phyloP scores from a whole-genome alignment of 2,113 vertebrate genomes.

The Hystrix cristata region DNA sequence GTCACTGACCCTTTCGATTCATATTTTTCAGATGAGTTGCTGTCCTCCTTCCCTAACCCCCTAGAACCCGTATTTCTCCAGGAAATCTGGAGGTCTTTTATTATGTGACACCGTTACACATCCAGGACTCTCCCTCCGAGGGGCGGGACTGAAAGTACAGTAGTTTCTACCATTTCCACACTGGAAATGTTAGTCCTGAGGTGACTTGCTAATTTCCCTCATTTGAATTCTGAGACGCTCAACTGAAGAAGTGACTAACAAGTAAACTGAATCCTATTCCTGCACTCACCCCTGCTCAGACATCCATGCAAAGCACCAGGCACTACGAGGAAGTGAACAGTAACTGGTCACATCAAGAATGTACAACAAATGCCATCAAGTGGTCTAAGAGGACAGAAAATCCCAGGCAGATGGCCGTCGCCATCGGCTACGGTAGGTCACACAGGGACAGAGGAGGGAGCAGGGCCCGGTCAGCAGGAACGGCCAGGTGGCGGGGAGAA shows the following conservation, averaged over 20 bases:
- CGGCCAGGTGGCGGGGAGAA: accelerated
- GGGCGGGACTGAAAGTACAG: not conserved
- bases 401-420: not conserved
- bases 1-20: not conserved
- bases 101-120: not conserved
- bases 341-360: not conserved
- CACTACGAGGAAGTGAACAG: not conserved
- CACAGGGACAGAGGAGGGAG: not conserved
- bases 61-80: not conserved
- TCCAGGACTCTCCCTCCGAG: not conserved
- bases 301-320: not conserved
- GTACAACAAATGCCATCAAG: not conserved
- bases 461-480: not conserved
- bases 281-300: not conserved
- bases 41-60: not conserved
- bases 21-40: not conserved
- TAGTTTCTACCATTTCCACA: not conserved
- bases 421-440: not conserved
- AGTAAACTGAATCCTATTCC: not conserved
- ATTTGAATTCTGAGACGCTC: not conserved
- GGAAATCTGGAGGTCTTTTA: not conserved
- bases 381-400: not conserved
- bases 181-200: slow-evolving; percentile 2
- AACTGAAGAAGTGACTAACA: not conserved
- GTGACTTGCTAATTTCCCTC: not conserved